Percentiles rank a stretch among this genome's conserved stretches.
These are phyloP conservation scores for Poecilus cupreus DNA, from an alignment of 2,888 invertebrate genomes.

Conservation along the genomic window DNA sequence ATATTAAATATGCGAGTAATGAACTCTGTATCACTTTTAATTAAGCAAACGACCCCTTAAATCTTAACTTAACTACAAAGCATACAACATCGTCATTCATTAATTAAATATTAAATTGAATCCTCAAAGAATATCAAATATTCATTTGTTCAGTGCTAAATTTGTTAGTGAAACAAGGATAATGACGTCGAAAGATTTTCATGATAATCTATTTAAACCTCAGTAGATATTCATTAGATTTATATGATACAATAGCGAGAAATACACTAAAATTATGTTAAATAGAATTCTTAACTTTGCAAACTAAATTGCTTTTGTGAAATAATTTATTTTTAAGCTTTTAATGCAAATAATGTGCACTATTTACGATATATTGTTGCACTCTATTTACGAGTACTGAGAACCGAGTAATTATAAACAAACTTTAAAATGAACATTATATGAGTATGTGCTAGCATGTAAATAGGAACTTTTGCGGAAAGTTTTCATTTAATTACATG, in stretches of 20 bases:
- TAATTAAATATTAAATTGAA: constrained; percentile 21
- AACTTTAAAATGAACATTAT: too few species aligned
- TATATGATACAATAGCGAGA: not conserved
- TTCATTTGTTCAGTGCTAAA: not conserved
- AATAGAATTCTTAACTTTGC: constrained; percentile 16
- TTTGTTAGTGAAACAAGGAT: not conserved
- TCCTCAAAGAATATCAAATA: constrained; percentile 6
- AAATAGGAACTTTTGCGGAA: too few species aligned
- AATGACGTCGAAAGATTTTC: not conserved
- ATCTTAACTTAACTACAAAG: not conserved
- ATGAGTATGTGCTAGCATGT: too few species aligned
- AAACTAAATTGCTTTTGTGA: constrained; percentile 12
- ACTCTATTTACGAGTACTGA: not conserved
- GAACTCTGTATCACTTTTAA: not conserved
- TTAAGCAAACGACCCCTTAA: not conserved
- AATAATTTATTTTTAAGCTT: constrained; percentile 24
- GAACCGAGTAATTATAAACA: not conserved
- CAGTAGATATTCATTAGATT: not conserved
- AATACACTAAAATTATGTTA: not conserved
- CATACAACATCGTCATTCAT: not conserved
- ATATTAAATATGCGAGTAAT: not conserved
- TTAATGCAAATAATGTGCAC: not conserved
- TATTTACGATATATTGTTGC: not conserved
- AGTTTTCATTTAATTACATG: too few species aligned
- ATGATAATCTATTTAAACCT: constrained; percentile 13